Base-by-base conservation (phyloP, 2,888 invertebrate genomes). In the Zaprionus obscuricornis region DNA sequence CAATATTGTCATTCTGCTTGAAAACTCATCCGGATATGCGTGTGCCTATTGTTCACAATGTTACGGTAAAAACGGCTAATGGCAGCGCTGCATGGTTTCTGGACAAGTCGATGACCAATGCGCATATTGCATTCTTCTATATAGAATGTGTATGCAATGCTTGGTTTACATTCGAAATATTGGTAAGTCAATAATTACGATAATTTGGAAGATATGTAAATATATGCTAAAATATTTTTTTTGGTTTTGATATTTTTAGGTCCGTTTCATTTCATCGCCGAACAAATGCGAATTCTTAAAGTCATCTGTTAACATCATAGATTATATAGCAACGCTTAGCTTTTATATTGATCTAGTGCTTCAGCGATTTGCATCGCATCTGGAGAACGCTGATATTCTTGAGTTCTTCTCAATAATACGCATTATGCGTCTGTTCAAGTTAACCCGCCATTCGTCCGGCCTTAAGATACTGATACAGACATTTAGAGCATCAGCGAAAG, bases 1-100 rank as follows among this genome's bases (percentile, higher is more conserved):
- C 99, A 78, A 99, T 99, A 90, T 93, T 99, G 91, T 98, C 99
- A 83, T 99, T 99, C 93, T 99, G 99, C 92, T 93, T 99, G 90
- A 99, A 99, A 93, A 99, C 99, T 39, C 99, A 99, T 91, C 99
- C 99, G 71, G 98, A 97, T 91, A 96, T 98, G 96, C 93, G 98
- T 87, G 96, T 97, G 87, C 98, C 98, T 67, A 94, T 95, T 86
- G 95, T 97, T 78, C 92, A 93, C 84, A 95, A 96, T 91, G 93
- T 94, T 86, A 93, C 95, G 65, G 95, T 96, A 20, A 93, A 93
- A 77, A 95, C 94, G 34, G 94, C 95, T 36, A 93, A 93, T 87
- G 94, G 95, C 87, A 92, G 93, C 74, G 94, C 93, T 54, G 93
- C 93, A 73, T 97, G 96, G 96, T 95, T 94, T 52, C 91, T 98